phyloP scores from a whole-genome alignment of 1,140 invertebrate species.

The Drosophila tani region DNA sequence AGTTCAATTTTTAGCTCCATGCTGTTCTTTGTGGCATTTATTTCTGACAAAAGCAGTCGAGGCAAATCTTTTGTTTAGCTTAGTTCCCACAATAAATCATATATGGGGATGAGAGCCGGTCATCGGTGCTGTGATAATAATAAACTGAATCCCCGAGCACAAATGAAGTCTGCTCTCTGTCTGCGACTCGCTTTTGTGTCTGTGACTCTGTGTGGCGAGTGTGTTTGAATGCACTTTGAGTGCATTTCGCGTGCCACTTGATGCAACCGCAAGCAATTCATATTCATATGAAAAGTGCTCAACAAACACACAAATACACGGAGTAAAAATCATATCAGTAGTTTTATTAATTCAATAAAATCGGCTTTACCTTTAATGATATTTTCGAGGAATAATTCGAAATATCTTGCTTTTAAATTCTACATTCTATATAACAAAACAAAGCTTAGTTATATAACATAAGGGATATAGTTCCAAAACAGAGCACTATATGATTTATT shows the following conservation, averaged over 20 bases:
- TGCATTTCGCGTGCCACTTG: constrained; percentile 69
- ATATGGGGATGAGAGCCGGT: not conserved
- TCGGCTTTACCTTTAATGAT: too few species aligned
- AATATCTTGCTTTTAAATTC: too few species aligned
- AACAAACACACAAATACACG: constrained; percentile 54
- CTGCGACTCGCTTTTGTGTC: constrained; percentile 32
- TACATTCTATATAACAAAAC: too few species aligned
- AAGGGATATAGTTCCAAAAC: too few species aligned
- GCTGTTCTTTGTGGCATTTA: not conserved
- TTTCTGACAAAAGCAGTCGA: not conserved
- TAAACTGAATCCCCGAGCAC: constrained; percentile 30
- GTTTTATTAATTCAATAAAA: too few species aligned
- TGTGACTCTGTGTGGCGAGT: constrained; percentile 16
- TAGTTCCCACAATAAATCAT: constrained; percentile 15
- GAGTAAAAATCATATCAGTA: not conserved
- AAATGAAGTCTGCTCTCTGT: constrained; percentile 31
- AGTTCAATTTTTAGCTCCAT: not conserved
- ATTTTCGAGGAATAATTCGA: too few species aligned
- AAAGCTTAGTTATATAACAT: too few species aligned
- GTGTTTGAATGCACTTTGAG: constrained; percentile 45
- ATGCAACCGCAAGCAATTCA: constrained; percentile 78
- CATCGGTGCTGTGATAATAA: constrained; percentile 27
- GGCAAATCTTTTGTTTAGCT: not conserved
- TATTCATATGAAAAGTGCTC: constrained; percentile 79
- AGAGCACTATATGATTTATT: too few species aligned